Percentiles rank a stretch among this genome's conserved stretches.
Conservation (phyloP, 2,797 vertebrate genomes). For the Siniperca undulata region DNA sequence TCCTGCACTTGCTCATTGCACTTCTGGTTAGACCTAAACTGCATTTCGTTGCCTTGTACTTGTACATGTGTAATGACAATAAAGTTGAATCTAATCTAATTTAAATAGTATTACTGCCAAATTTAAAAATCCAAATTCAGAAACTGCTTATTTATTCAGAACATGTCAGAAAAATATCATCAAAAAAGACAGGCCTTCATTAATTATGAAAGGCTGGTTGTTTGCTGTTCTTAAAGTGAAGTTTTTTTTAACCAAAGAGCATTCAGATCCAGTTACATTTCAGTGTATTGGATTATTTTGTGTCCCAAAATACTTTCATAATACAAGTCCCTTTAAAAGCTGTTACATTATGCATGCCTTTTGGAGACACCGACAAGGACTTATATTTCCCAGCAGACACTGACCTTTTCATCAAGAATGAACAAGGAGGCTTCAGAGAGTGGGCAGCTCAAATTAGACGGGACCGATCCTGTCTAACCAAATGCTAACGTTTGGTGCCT, state of each 20-base stretch:
- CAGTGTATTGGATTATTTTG: slow-evolving; percentile 6
- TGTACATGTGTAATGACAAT: no score
- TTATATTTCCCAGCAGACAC: slow-evolving; percentile 29
- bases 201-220: not conserved
- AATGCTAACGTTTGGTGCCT: slow-evolving; percentile 41
- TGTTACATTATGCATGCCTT: slow-evolving; percentile 40
- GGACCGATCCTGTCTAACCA: slow-evolving; percentile 7
- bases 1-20: no score
- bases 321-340: slow-evolving; percentile 25
- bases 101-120: no score
- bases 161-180: not conserved
- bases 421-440: slow-evolving; percentile 34
- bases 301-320: not conserved
- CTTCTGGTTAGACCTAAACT: no score
- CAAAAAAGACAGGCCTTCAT: not conserved
- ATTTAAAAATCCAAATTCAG: not conserved
- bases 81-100: no score
- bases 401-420: slow-evolving; percentile 62
- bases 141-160: not conserved
- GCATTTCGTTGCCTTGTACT: no score
- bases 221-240: slow-evolving; percentile 8
- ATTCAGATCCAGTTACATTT: not conserved
- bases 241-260: not conserved
- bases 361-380: slow-evolving; percentile 7
- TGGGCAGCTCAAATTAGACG: slow-evolving; percentile 10